Conservation (phyloP, 2,113 vertebrate species). For the Ptychochromis oligacanthus region DNA sequence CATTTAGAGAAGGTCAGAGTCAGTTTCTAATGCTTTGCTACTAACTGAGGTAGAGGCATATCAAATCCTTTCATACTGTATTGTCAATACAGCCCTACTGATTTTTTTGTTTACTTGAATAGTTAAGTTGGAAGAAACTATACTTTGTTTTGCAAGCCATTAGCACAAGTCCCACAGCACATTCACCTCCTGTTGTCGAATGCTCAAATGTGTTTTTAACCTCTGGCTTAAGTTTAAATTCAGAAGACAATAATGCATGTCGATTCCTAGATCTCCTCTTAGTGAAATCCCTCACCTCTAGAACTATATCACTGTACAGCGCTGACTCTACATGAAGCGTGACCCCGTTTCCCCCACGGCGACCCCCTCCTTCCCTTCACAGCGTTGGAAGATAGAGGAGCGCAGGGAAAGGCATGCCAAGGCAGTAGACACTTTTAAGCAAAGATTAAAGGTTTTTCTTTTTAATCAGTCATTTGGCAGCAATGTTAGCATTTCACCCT, state of each 20-base stretch:
- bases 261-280: constrained; percentile 70
- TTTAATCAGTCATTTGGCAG: constrained; percentile 86
- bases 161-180: constrained; percentile 42
- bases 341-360: constrained; percentile 75
- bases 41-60: constrained; percentile 7
- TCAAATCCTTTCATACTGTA: neutral
- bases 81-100: constrained; percentile 1
- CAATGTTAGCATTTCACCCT: constrained; percentile 82
- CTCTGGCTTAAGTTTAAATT: constrained; percentile 71
- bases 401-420: constrained; percentile 77
- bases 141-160: constrained; percentile 32
- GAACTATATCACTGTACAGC: constrained; percentile 63
- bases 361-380: constrained; percentile 63
- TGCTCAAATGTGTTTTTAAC: constrained; percentile 70
- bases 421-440: constrained; percentile 84
- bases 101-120: constrained; percentile 21
- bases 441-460: constrained; percentile 86
- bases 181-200: constrained; percentile 38
- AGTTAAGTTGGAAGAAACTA: constrained; percentile 11
- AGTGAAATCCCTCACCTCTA: constrained; percentile 73
- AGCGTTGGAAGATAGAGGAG: constrained; percentile 77
- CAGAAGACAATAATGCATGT: constrained; percentile 63
- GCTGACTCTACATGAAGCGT: constrained; percentile 75
- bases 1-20: neutral
- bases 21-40: neutral